Evolutionary conservation across 2,113 vertebrate species (phyloP).

Genomic region (Cathartes aura): DNA sequence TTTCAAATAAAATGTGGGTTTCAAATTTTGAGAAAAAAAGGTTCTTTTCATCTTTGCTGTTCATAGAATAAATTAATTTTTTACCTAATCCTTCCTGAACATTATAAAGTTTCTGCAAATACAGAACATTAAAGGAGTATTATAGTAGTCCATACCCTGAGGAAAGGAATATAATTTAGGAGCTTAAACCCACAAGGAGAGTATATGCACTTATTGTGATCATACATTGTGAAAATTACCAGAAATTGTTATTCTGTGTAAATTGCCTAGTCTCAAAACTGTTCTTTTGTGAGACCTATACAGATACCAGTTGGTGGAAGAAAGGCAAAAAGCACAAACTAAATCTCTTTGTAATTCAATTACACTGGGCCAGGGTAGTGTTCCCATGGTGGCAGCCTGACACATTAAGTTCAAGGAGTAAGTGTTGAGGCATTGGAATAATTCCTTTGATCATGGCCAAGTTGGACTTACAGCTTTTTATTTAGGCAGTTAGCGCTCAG

Average conservation of each 20-base stretch:
- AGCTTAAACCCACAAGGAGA: neutral
- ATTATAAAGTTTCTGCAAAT: conserved; percentile 8
- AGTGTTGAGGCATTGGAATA: neutral
- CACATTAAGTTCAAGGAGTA: neutral
- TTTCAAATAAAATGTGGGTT: neutral
- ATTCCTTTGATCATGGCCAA: neutral
- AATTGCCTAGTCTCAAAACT: neutral
- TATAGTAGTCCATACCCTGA: neutral
- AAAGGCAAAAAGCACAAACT: neutral
- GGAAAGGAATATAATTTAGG: neutral
- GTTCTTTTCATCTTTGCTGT: neutral
- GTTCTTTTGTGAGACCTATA: neutral
- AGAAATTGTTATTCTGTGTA: neutral
- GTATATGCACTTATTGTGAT: neutral
- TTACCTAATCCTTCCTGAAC: neutral
- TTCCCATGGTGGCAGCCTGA: neutral
- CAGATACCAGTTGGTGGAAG: neutral
- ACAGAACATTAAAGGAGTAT: neutral
- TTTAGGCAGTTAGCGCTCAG: neutral
- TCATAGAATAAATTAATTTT: neutral
- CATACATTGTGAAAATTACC: neutral
- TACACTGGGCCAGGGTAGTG: neutral
- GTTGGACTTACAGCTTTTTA: neutral
- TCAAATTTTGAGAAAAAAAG: neutral
- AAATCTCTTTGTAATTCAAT: neutral